Evolutionary conservation across 2,888 invertebrate species (phyloP).

Genomic region (Ramazzottius varieornatus): DNA sequence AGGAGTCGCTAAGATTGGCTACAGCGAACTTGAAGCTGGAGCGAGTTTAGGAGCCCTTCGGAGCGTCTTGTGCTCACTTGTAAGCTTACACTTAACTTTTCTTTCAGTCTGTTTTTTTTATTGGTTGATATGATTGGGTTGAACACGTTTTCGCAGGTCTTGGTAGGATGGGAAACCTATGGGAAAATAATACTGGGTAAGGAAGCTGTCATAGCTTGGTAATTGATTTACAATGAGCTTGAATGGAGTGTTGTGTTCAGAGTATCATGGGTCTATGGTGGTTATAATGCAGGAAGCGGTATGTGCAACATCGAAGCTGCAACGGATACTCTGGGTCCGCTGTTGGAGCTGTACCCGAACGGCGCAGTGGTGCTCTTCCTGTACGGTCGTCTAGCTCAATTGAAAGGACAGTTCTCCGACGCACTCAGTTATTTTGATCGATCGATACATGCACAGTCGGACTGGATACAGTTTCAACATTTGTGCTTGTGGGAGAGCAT

Average conservation of each 20-base stretch:
- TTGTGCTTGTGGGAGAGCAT: slow-evolving; percentile 2
- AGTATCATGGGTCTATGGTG: no score
- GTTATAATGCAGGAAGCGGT: background rate
- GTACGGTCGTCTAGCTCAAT: background rate
- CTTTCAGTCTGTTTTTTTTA: no score
- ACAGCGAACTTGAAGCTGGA: background rate
- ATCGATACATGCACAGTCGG: background rate
- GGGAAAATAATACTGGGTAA: background rate
- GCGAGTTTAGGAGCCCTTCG: background rate
- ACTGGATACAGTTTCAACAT: background rate
- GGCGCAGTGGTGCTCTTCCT: background rate
- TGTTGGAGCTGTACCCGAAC: background rate
- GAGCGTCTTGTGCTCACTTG: background rate
- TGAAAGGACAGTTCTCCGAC: background rate
- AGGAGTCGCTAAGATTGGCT: background rate
- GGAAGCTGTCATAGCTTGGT: background rate
- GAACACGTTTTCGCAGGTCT: no score
- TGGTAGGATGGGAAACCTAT: slow-evolving; percentile 1
- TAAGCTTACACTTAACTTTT: no score
- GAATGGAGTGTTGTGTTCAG: no score
- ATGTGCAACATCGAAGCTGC: background rate
- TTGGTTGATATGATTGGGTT: no score
- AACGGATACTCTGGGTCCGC: background rate
- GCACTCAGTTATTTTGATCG: background rate
- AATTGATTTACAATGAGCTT: no score